A percentile compares a stretch with the other conserved stretches of the same genome.
Evolutionary conservation across 1,140 invertebrate species (phyloP).

Genomic region (Drosophila eugracilis): DNA sequence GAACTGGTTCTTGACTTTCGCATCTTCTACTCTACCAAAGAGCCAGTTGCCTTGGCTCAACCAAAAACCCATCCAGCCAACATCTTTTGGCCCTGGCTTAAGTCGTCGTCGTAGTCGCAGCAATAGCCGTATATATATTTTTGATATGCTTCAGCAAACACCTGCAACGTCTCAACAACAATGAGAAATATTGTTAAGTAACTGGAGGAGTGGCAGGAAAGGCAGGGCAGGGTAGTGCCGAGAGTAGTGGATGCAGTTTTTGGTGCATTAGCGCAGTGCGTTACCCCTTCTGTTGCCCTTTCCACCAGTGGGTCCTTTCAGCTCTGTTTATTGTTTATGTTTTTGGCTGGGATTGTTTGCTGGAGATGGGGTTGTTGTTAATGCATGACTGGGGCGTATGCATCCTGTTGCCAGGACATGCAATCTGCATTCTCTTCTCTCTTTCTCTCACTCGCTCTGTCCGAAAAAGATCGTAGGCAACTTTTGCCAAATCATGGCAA

Average conservation of each 20-base stretch:
- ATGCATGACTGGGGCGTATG: constrained; percentile 58
- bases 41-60: constrained; percentile 20
- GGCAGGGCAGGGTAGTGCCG: too few relatives aligned
- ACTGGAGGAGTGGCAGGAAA: constrained; percentile 10
- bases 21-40: constrained; percentile 15
- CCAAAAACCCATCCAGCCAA: neutral
- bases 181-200: constrained; percentile 75
- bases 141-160: constrained; percentile 78
- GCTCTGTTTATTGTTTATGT: constrained; percentile 74
- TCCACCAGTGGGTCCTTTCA: too few relatives aligned
- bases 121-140: constrained; percentile 51
- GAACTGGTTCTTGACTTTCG: constrained; percentile 15
- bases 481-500: constrained; percentile 66
- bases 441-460: neutral
- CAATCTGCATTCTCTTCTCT: constrained; percentile 64
- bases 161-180: constrained; percentile 81
- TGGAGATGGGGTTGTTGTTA: constrained; percentile 39
- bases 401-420: constrained; percentile 61
- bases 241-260: constrained; percentile 56
- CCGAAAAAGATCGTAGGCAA: constrained; percentile 34
- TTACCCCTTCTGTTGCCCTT: too few relatives aligned
- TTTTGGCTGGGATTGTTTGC: constrained; percentile 45
- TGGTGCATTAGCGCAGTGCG: constrained; percentile 74
- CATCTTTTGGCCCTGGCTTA: constrained; percentile 17
- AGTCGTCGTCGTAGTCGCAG: constrained; percentile 29